phyloP scores from a whole-genome alignment of 2,797 vertebrate genomes.

The Pseudochromis fuscus region DNA sequence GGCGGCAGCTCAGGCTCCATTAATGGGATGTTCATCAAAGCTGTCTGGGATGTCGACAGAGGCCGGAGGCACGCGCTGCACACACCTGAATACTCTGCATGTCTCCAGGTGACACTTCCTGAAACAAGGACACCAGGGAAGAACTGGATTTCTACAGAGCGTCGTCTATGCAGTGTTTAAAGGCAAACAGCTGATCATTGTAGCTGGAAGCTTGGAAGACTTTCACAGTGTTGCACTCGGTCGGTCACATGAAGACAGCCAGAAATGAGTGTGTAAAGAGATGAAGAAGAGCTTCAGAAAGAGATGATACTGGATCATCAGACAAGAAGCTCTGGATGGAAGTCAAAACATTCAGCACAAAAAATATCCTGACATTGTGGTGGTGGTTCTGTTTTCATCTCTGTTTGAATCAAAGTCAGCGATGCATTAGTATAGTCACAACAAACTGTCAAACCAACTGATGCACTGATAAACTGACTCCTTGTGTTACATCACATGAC shows the following conservation, averaged over 20 bases:
- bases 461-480: not conserved
- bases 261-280: too few species aligned
- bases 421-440: too few species aligned
- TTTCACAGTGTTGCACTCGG: too few species aligned
- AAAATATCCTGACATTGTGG: not conserved
- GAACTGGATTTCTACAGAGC: not conserved
- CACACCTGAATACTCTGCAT: not conserved
- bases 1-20: slow-evolving; percentile 5
- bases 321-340: not conserved
- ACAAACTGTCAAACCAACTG: not conserved
- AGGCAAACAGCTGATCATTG: too few species aligned
- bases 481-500: too few species aligned
- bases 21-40: not conserved
- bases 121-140: not conserved
- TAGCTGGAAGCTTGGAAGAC: too few species aligned
- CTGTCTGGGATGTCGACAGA: not conserved
- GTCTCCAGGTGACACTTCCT: not conserved
- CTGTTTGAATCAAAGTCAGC: too few species aligned
- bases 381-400: not conserved
- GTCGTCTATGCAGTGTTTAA: too few species aligned
- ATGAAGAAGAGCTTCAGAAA: too few species aligned
- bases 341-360: not conserved
- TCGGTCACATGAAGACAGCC: too few species aligned
- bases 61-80: not conserved
- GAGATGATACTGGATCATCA: not conserved